Evolutionary conservation across 2,113 vertebrate species (phyloP).

Genomic region (Melanostigma gelatinosum): DNA sequence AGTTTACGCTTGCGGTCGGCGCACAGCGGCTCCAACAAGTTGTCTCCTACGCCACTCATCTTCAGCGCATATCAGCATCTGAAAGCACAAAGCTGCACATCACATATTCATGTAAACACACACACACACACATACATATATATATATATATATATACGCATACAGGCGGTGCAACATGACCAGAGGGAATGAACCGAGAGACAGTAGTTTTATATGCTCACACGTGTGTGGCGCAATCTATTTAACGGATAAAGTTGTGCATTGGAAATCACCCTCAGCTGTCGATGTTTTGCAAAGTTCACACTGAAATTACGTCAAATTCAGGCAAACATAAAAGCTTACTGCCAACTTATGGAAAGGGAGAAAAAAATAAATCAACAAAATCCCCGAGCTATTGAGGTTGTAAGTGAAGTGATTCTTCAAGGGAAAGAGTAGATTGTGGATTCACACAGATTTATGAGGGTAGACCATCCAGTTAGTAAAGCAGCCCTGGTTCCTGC

Average conservation of each 20-base stretch:
- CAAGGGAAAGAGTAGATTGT: constrained; percentile 32
- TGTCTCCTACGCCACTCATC: constrained; percentile 96
- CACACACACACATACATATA: not conserved
- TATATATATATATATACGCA: not conserved
- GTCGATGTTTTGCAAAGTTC: not conserved
- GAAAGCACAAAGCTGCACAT: constrained; percentile 43
- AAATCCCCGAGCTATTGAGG: constrained; percentile 8
- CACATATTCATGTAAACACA: not conserved
- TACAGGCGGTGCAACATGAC: not conserved
- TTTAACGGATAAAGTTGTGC: constrained; percentile 15
- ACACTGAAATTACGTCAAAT: constrained; percentile 17
- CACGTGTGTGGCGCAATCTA: constrained; percentile 10
- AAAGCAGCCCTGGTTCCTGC: constrained; percentile 64
- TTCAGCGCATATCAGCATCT: constrained; percentile 92
- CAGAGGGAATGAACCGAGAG: constrained; percentile 3
- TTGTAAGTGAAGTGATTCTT: constrained; percentile 43
- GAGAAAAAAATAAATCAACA: not conserved
- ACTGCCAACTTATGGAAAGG: constrained; percentile 6
- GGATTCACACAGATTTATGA: constrained; percentile 60
- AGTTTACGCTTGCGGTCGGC: constrained; percentile 94
- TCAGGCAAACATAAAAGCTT: constrained; percentile 25
- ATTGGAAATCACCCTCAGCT: constrained; percentile 2
- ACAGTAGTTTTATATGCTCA: not conserved
- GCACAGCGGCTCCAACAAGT: constrained; percentile 89
- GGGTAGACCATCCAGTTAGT: constrained; percentile 58